Percentiles rank a stretch among this genome's conserved stretches.
These are phyloP conservation scores for Drosophila serrata DNA, from an alignment of 1,140 invertebrate species.

Conservation along the genomic window DNA sequence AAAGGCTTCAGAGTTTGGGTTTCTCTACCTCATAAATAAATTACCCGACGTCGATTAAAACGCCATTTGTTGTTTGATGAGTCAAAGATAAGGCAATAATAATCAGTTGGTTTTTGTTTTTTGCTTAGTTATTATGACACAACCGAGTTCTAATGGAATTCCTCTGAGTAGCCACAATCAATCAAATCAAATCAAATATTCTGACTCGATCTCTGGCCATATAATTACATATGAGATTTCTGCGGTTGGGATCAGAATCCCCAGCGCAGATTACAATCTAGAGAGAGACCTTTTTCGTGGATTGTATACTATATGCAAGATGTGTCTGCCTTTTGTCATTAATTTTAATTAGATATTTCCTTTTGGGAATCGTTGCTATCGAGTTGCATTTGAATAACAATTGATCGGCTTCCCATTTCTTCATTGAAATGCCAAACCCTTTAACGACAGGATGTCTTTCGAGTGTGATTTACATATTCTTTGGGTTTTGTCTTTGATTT, in stretches of 20 bases:
- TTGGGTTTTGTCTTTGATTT: conserved; percentile 22
- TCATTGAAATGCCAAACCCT: conserved; percentile 72
- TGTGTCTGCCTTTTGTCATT: conserved; percentile 58
- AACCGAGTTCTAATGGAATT: conserved; percentile 33
- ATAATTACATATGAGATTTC: conserved; percentile 75
- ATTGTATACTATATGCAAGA: conserved; percentile 27
- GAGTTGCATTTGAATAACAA: conserved; percentile 73
- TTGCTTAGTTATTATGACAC: conserved; percentile 28
- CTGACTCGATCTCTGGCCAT: conserved; percentile 36
- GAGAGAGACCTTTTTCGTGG: conserved; percentile 7
- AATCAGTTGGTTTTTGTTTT: conserved; percentile 8
- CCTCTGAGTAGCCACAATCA: conserved; percentile 35
- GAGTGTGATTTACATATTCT: conserved; percentile 65
- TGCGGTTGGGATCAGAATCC: conserved; percentile 75
- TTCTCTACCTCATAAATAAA: conserved; percentile 46
- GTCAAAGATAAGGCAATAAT: conserved; percentile 9
- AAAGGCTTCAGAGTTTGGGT: conserved; percentile 19
- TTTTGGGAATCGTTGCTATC: conserved; percentile 21
- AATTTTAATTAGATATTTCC: conserved; percentile 65
- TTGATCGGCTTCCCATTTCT: conserved; percentile 45
- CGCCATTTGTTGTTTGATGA: conserved; percentile 67
- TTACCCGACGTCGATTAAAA: conserved; percentile 60
- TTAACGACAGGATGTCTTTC: conserved; percentile 68
- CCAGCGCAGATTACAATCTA: conserved; percentile 7
- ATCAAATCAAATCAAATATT: conserved; percentile 32